A percentile compares a stretch with the other conserved stretches of the same genome.
Conservation (phyloP, 2,113 vertebrate genomes). For the Solenodon paradoxus region DNA sequence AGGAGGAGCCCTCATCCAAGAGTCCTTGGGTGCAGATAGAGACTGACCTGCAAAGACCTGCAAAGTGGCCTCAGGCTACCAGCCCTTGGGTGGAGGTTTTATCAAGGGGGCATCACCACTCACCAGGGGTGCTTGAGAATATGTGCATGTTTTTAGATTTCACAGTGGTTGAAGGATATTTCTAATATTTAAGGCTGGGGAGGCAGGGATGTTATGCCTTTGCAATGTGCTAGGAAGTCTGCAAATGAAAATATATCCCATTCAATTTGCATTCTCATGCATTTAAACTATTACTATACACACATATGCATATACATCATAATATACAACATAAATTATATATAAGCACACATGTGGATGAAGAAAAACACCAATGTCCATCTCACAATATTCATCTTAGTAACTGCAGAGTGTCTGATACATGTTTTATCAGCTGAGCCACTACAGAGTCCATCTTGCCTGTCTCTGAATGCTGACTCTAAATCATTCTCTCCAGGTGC, state of each 20-base stretch:
- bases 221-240: background rate
- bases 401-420: background rate
- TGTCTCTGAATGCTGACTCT: background rate
- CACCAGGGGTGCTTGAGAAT: background rate
- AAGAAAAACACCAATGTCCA: background rate
- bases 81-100: background rate
- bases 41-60: too few relatives aligned
- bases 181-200: background rate
- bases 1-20: background rate
- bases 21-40: background rate
- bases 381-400: background rate
- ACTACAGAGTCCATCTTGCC: background rate
- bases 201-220: background rate
- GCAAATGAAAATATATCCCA: background rate
- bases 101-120: background rate
- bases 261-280: background rate
- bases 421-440: background rate
- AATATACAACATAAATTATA: too few relatives aligned
- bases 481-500: background rate
- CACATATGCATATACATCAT: too few relatives aligned
- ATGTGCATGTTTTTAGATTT: background rate
- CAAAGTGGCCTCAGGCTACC: too few relatives aligned
- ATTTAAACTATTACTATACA: background rate
- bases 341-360: too few relatives aligned
- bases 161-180: background rate